Conservation (phyloP, 1,140 invertebrate species). For the Halyomorpha halys region DNA sequence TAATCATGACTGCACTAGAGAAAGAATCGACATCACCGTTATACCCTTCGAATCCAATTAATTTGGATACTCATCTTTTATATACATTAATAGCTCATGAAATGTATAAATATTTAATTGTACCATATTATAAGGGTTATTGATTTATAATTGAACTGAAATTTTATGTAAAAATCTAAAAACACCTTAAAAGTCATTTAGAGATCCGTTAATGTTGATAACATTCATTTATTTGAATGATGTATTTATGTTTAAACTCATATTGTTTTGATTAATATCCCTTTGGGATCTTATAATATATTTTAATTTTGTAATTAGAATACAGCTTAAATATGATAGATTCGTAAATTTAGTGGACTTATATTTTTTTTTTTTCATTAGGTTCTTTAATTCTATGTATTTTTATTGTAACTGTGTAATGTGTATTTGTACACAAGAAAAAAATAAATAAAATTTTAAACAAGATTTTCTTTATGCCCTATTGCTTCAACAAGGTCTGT, state of each 20-base stretch:
- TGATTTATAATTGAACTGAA: neutral
- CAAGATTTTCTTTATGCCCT: too few relatives aligned
- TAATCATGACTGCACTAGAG: slow-evolving; percentile 22
- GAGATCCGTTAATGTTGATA: neutral
- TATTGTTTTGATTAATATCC: slow-evolving; percentile 1
- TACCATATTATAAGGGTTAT: slow-evolving; percentile 18
- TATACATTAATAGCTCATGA: slow-evolving; percentile 16
- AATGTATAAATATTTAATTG: slow-evolving; percentile 21
- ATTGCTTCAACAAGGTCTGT: too few relatives aligned
- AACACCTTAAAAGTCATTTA: too few relatives aligned
- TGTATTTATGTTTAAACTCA: neutral
- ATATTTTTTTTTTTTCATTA: slow-evolving; percentile 13
- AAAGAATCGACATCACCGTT: slow-evolving; percentile 4
- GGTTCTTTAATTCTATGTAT: slow-evolving; percentile 6
- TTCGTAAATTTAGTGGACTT: slow-evolving; percentile 7
- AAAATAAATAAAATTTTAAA: too few relatives aligned
- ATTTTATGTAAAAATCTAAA: neutral
- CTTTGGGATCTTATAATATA: neutral
- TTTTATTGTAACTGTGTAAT: slow-evolving; percentile 13
- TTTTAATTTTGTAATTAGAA: slow-evolving; percentile 8
- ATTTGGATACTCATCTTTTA: slow-evolving; percentile 3
- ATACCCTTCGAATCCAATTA: slow-evolving; percentile 6
- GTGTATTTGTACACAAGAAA: slow-evolving; percentile 3
- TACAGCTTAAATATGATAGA: neutral
- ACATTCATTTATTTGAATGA: neutral